These are phyloP conservation scores for Mesodorylaimus sp. DNA, from an alignment of 2,888 invertebrate genomes.

Conservation along the genomic window DNA sequence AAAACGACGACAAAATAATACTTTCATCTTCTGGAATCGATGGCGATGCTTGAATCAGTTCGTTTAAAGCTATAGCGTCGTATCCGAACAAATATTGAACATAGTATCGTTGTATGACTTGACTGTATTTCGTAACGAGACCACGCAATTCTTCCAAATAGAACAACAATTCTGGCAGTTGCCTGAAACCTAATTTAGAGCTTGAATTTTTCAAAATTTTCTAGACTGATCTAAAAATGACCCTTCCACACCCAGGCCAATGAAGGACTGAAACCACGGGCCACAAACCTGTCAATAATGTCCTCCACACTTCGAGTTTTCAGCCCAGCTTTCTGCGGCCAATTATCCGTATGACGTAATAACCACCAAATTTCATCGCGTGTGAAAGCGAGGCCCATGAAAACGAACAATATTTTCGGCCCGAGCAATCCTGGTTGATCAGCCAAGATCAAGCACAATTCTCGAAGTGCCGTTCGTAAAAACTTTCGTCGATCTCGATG, in stretches of 20 bases:
- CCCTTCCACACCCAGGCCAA: not conserved
- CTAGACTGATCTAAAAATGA: too few relatives aligned
- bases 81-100: slow-evolving; percentile 88
- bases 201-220: too few relatives aligned
- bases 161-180: slow-evolving; percentile 84
- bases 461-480: slow-evolving; percentile 77
- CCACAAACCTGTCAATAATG: slow-evolving; percentile 50
- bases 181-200: slow-evolving; percentile 38
- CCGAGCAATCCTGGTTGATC: slow-evolving; percentile 95
- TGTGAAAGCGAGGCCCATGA: slow-evolving; percentile 83
- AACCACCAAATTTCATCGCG: slow-evolving; percentile 94
- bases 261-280: not conserved
- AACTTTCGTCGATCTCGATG: slow-evolving; percentile 92
- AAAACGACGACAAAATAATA: slow-evolving; percentile 72
- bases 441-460: slow-evolving; percentile 76
- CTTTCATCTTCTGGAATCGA: slow-evolving; percentile 72
- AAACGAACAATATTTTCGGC: slow-evolving; percentile 75
- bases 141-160: slow-evolving; percentile 88
- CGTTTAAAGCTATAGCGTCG: slow-evolving; percentile 75
- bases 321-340: slow-evolving; percentile 58
- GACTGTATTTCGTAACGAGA: slow-evolving; percentile 80
- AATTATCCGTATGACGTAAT: slow-evolving; percentile 82
- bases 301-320: slow-evolving; percentile 52
- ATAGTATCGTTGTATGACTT: slow-evolving; percentile 90
- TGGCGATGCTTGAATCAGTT: slow-evolving; percentile 38